phyloP scores from a whole-genome alignment of 2,113 vertebrate species.

The Rhea americana region DNA sequence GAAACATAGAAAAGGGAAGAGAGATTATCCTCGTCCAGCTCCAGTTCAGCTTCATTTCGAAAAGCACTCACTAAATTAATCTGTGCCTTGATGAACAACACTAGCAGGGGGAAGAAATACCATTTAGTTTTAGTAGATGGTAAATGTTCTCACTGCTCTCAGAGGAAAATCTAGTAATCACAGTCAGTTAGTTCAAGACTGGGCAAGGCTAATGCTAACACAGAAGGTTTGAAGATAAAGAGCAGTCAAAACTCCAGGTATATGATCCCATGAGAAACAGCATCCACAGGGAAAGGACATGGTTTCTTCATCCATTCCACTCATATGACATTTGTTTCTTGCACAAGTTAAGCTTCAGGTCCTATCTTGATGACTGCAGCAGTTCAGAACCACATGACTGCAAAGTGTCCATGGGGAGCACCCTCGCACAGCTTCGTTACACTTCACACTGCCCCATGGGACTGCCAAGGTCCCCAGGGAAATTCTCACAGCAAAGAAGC shows the following conservation, averaged over 20 bases:
- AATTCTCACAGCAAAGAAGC: background rate
- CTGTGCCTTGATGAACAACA: background rate
- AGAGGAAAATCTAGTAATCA: background rate
- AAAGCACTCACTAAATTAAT: background rate
- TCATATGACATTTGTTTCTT: background rate
- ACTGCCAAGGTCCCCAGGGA: background rate
- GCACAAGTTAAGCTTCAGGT: background rate
- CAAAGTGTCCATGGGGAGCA: background rate
- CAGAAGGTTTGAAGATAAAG: background rate
- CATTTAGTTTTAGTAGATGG: background rate
- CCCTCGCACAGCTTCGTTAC: background rate
- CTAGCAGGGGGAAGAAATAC: background rate
- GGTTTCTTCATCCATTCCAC: background rate
- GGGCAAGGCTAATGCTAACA: background rate
- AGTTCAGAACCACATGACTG: background rate
- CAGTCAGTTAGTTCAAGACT: background rate
- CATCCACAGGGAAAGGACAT: background rate
- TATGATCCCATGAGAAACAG: background rate
- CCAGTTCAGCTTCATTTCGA: background rate
- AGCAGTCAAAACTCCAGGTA: background rate
- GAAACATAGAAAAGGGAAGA: background rate
- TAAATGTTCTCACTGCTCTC: background rate
- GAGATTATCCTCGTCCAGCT: background rate
- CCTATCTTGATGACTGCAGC: background rate
- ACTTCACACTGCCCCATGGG: accelerated